Conservation (phyloP, 2,888 invertebrate species). For the Dexiosoma caninum region DNA sequence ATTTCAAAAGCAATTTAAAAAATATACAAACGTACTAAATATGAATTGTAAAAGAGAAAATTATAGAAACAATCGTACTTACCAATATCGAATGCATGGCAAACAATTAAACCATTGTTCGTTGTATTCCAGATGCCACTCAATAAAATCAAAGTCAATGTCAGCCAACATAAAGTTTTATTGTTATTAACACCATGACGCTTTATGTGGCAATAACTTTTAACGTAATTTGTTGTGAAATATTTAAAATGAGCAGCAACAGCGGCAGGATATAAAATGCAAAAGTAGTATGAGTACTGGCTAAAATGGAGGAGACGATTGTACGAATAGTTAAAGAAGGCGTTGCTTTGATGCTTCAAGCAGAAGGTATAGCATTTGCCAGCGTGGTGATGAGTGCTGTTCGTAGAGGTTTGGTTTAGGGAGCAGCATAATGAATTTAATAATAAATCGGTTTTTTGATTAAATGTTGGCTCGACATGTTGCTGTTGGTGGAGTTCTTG, state of each 20-base stretch:
- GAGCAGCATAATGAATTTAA: slow-evolving; percentile 27
- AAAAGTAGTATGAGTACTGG: slow-evolving; percentile 29
- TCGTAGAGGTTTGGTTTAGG: background rate
- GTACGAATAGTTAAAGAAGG: slow-evolving; percentile 19
- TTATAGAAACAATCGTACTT: slow-evolving; percentile 64
- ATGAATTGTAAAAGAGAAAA: slow-evolving; percentile 12
- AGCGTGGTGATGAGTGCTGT: background rate
- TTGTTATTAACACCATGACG: slow-evolving; percentile 72
- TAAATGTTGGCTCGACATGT: slow-evolving; percentile 16
- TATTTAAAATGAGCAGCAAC: slow-evolving; percentile 65
- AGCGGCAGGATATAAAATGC: slow-evolving; percentile 48
- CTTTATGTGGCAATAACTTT: slow-evolving; percentile 72
- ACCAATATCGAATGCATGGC: slow-evolving; percentile 71
- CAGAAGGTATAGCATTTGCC: background rate
- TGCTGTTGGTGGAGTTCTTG: slow-evolving; percentile 1
- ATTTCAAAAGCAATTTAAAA: slow-evolving; percentile 2
- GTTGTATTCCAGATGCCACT: slow-evolving; percentile 64
- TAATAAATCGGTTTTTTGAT: slow-evolving; percentile 41
- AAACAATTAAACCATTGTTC: slow-evolving; percentile 39
- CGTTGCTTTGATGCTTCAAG: background rate
- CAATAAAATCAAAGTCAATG: slow-evolving; percentile 74
- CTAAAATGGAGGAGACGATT: slow-evolving; percentile 20
- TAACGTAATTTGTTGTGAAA: slow-evolving; percentile 73
- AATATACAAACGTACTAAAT: slow-evolving; percentile 6
- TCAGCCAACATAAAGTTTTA: slow-evolving; percentile 74